Percentiles rank a stretch among this genome's conserved stretches.
phyloP scores from a whole-genome alignment of 1,140 invertebrate genomes.

The Drosophila neocordata region DNA sequence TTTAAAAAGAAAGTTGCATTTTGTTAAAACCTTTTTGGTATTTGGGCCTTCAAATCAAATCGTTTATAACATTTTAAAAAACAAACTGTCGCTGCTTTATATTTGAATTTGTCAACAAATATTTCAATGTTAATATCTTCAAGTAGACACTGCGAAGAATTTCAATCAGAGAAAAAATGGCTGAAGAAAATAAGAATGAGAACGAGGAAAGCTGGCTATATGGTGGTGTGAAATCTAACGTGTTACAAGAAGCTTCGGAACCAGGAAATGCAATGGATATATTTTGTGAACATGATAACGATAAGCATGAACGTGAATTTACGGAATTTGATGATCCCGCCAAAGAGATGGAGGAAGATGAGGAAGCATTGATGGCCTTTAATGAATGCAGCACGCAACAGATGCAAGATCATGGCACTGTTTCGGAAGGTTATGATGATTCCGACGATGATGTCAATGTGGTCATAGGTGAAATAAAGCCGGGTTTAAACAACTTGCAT shows the following conservation, averaged over 20 bases:
- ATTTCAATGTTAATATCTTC: not conserved
- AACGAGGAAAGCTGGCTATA: slow-evolving; percentile 91
- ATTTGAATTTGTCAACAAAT: not conserved
- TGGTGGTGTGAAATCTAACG: slow-evolving; percentile 80
- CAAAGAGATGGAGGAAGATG: slow-evolving; percentile 80
- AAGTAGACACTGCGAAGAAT: not conserved
- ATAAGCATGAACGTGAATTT: slow-evolving; percentile 43
- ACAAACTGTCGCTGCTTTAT: not conserved
- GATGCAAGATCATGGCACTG: slow-evolving; percentile 42
- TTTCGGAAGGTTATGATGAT: slow-evolving; percentile 85
- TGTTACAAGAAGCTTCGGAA: not conserved
- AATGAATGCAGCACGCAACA: slow-evolving; percentile 23
- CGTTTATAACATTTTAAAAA: not conserved
- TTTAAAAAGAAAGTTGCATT: no score
- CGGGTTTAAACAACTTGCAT: slow-evolving; percentile 83
- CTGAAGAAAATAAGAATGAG: not conserved
- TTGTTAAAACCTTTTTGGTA: no score
- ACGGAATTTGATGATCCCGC: slow-evolving; percentile 77
- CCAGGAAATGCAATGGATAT: not conserved
- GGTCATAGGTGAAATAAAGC: slow-evolving; percentile 92
- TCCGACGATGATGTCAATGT: slow-evolving; percentile 93
- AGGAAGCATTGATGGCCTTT: slow-evolving; percentile 65
- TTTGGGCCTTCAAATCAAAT: no score
- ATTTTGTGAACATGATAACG: slow-evolving; percentile 43
- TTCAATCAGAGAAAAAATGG: not conserved